phyloP scores from a whole-genome alignment of 2,113 vertebrate genomes.

The Pelecanus crispus region DNA sequence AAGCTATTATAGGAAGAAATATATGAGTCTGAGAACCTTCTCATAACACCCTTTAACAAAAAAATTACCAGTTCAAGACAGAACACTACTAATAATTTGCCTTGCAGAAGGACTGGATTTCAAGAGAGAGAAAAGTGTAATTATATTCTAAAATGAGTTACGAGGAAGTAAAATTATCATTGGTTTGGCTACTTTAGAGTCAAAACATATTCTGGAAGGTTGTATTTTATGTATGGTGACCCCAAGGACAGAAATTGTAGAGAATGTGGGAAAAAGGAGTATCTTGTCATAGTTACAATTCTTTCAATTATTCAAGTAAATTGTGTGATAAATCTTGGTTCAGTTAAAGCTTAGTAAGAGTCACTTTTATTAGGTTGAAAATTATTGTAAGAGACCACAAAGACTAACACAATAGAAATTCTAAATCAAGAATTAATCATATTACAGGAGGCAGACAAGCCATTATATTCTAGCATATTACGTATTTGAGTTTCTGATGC shows the following conservation, averaged over 20 bases:
- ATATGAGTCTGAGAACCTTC: neutral
- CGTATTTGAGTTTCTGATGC: neutral
- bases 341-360: neutral
- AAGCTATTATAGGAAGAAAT: neutral
- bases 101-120: neutral
- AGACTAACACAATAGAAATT: neutral
- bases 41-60: neutral
- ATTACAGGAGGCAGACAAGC: neutral
- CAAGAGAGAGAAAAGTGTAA: neutral
- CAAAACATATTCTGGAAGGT: neutral
- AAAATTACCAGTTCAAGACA: neutral
- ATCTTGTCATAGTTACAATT: neutral
- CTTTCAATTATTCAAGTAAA: neutral
- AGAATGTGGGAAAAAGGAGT: neutral
- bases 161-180: neutral
- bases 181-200: neutral
- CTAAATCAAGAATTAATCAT: neutral
- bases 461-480: neutral
- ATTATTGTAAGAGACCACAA: neutral
- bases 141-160: neutral
- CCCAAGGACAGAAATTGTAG: neutral
- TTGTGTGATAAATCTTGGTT: neutral
- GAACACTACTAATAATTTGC: neutral
- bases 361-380: neutral
- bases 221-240: neutral